phyloP scores from a whole-genome alignment of 2,113 vertebrate genomes.

The Chaetops frenatus region DNA sequence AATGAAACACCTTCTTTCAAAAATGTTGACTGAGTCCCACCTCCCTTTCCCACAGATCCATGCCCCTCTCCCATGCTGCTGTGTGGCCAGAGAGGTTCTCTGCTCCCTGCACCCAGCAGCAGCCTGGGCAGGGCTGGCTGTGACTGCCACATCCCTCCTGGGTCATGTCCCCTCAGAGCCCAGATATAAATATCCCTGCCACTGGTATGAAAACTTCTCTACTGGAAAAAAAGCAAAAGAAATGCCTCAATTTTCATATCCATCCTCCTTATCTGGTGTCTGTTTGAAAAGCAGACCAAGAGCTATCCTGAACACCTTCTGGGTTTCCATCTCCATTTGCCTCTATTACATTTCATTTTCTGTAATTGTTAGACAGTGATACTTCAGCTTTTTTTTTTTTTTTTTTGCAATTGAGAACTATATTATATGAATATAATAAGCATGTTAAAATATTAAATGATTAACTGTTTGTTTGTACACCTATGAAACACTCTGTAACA shows the following conservation, averaged over 20 bases:
- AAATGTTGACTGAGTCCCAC: neutral
- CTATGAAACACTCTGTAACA: constrained; percentile 63
- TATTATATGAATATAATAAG: neutral
- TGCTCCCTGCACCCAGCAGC: accelerated
- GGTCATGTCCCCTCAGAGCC: neutral
- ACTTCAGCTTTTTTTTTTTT: neutral
- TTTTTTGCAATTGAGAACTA: neutral
- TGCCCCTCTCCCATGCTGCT: accelerated
- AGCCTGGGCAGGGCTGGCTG: neutral
- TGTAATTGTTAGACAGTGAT: neutral
- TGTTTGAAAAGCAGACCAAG: neutral
- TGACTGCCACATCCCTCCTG: neutral
- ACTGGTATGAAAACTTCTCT: neutral
- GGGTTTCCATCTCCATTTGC: neutral
- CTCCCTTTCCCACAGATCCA: neutral
- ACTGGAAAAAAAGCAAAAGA: neutral
- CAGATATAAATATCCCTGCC: neutral
- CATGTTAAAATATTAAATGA: constrained; percentile 55
- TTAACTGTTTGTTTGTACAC: constrained; percentile 70
- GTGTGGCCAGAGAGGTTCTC: accelerated
- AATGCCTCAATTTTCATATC: neutral
- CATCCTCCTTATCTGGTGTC: neutral
- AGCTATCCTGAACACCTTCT: neutral
- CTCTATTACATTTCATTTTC: neutral
- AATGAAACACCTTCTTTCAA: neutral